phyloP scores from a whole-genome alignment of 1,140 invertebrate species.

The Metaphire vulgaris region DNA sequence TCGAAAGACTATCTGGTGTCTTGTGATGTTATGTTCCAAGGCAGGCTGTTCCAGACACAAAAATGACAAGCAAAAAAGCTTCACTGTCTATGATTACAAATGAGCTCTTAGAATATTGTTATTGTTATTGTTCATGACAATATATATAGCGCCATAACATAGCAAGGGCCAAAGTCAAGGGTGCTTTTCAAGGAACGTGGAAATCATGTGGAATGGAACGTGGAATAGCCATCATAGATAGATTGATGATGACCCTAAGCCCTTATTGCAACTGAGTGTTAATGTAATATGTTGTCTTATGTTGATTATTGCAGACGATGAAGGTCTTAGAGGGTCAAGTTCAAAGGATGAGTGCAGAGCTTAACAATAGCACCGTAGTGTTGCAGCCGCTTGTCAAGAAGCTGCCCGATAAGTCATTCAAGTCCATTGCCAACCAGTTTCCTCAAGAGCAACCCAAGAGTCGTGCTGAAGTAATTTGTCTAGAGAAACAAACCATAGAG shows the following conservation, averaged over 20 bases:
- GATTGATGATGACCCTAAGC: neutral
- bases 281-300: neutral
- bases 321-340: neutral
- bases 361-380: neutral
- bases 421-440: neutral
- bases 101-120: no score
- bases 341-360: neutral
- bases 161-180: neutral
- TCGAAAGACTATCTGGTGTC: no score
- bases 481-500: no score
- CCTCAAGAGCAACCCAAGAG: neutral
- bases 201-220: no score
- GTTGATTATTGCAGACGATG: neutral
- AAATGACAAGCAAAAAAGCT: no score
- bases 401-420: neutral
- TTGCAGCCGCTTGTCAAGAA: neutral
- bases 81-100: no score
- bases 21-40: no score
- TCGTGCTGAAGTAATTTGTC: neutral
- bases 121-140: no score
- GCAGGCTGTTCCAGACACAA: no score
- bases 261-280: neutral
- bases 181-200: neutral
- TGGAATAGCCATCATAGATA: no score
- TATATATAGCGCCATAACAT: no score